A percentile compares a stretch with the other conserved stretches of the same genome.
phyloP scores from a whole-genome alignment of 1,140 invertebrate species.

The Mizuhopecten yessoensis region DNA sequence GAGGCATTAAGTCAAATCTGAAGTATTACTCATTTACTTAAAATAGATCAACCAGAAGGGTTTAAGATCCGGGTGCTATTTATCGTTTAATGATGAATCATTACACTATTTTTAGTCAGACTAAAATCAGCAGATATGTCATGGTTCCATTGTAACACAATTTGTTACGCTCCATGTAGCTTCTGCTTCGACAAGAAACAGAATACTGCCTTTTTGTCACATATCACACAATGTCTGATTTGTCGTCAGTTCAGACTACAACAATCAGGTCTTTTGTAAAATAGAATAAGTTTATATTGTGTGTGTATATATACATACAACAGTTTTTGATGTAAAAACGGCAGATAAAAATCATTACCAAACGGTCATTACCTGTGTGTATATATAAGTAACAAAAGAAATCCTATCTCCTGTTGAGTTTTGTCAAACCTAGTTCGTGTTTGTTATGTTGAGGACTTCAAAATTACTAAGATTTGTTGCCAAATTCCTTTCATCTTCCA shows the following conservation, averaged over 20 bases:
- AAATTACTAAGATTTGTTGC: too few species aligned
- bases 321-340: neutral
- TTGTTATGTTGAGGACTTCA: too few species aligned
- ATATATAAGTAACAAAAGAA: neutral
- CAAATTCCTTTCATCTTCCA: too few species aligned
- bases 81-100: neutral
- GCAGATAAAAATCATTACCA: neutral
- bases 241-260: neutral
- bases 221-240: neutral
- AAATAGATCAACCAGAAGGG: too few species aligned
- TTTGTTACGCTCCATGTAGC: neutral
- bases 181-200: neutral
- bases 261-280: neutral
- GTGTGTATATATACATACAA: neutral
- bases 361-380: too few species aligned
- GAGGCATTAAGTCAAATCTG: too few species aligned
- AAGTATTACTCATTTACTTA: too few species aligned
- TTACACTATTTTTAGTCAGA: neutral
- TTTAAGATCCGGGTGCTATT: neutral
- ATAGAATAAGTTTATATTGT: neutral
- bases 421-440: too few species aligned
- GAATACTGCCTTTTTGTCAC: neutral
- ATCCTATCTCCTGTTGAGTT: neutral
- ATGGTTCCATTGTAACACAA: neutral
- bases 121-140: neutral